A percentile compares a stretch with the other conserved stretches of the same genome.
Evolutionary conservation across 2,113 vertebrate genomes (phyloP).

Genomic region (Microtus pennsylvanicus): DNA sequence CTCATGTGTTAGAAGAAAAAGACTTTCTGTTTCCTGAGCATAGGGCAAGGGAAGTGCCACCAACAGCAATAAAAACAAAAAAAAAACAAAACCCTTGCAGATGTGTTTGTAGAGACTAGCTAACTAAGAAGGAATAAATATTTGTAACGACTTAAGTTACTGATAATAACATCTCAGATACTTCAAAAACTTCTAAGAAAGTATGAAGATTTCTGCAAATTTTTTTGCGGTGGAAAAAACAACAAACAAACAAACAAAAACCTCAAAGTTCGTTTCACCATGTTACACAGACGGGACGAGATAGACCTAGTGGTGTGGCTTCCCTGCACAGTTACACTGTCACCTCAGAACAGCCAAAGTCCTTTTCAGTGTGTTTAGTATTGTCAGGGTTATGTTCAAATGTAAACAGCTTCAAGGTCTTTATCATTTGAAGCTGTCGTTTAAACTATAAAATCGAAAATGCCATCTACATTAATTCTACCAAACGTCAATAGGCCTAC

Average conservation of each 20-base stretch:
- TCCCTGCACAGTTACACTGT: background rate
- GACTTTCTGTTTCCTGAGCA: constrained; percentile 5
- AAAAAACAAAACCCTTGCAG: background rate
- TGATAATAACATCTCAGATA: constrained; percentile 39
- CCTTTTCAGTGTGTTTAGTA: constrained; percentile 49
- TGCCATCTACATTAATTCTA: constrained; percentile 69
- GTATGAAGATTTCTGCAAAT: background rate
- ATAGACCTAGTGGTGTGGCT: background rate
- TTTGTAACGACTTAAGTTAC: constrained; percentile 41
- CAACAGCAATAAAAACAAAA: background rate
- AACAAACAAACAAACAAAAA: background rate
- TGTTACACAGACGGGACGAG: background rate
- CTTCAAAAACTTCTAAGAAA: constrained; percentile 44
- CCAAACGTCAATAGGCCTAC: background rate
- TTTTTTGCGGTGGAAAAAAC: background rate
- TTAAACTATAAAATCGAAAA: constrained; percentile 69
- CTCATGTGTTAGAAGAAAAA: constrained; percentile 13
- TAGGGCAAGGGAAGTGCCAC: background rate
- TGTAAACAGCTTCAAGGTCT: constrained; percentile 39
- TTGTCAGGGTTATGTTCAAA: constrained; percentile 49
- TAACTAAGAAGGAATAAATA: background rate
- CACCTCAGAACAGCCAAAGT: constrained; percentile 43
- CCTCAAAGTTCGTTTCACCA: constrained; percentile 3
- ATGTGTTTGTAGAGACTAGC: background rate
- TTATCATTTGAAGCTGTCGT: background rate